phyloP scores from a whole-genome alignment of 2,797 vertebrate species.

The Hyperoplus lanceolatus region DNA sequence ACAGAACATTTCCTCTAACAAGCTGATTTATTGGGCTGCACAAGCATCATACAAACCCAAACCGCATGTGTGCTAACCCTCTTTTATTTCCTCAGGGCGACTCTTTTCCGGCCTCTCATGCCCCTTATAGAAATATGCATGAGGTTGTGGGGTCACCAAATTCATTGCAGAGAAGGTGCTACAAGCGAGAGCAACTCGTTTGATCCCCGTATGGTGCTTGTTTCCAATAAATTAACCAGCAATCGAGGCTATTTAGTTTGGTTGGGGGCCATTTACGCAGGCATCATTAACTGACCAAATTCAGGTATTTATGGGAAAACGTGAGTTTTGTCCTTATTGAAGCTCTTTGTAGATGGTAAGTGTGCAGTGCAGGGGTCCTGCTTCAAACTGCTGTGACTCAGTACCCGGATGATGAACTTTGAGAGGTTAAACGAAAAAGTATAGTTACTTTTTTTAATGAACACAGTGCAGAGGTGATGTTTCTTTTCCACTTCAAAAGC shows the following conservation, averaged over 20 bases:
- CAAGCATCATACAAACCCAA: constrained; percentile 76
- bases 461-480: constrained; percentile 72
- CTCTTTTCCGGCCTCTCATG: constrained; percentile 74
- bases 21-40: constrained; percentile 77
- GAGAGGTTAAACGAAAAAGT: constrained; percentile 61
- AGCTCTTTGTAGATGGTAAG: constrained; percentile 79
- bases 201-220: constrained; percentile 83
- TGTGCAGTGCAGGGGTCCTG: constrained; percentile 75
- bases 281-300: constrained; percentile 84
- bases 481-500: constrained; percentile 82
- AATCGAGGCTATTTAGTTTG: constrained; percentile 81
- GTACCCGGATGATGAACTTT: constrained; percentile 77
- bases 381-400: constrained; percentile 70
- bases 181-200: constrained; percentile 75
- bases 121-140: constrained; percentile 78
- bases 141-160: constrained; percentile 81
- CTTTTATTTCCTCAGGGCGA: constrained; percentile 46
- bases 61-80: constrained; percentile 78
- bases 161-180: constrained; percentile 84
- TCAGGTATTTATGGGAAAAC: constrained; percentile 83
- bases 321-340: constrained; percentile 74
- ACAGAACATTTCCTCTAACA: constrained; percentile 62
- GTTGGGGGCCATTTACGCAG: constrained; percentile 80
- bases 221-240: constrained; percentile 86
- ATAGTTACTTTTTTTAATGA: constrained; percentile 80